Evolutionary conservation across 2,113 vertebrate genomes (phyloP).

Genomic region (Nothobranchius kuhntae): DNA sequence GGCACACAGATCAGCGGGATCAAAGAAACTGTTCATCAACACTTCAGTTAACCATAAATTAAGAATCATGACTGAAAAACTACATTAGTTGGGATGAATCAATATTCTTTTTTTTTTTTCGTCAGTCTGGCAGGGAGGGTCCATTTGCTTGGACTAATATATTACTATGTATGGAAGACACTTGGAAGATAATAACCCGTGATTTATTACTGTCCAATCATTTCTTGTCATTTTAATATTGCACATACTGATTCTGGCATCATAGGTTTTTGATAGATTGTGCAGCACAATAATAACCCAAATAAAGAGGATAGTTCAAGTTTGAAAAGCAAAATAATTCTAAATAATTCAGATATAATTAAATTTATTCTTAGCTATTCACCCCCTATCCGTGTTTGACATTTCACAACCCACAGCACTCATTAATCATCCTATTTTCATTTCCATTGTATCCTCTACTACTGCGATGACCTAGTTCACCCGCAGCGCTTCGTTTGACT

Average conservation of each 20-base stretch:
- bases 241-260: not conserved
- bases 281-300: not conserved
- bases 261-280: not conserved
- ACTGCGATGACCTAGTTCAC: slow-evolving; percentile 42
- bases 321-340: not conserved
- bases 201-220: not conserved
- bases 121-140: not conserved
- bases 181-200: not conserved
- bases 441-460: slow-evolving; percentile 22
- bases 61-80: not conserved
- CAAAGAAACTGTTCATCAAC: too few species aligned
- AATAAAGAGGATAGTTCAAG: not conserved
- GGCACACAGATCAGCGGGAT: slow-evolving; percentile 18
- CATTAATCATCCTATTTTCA: slow-evolving; percentile 45
- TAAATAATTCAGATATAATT: not conserved
- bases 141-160: not conserved
- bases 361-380: not conserved
- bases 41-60: too few species aligned
- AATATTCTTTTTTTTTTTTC: not conserved
- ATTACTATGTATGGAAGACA: not conserved
- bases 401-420: slow-evolving; percentile 40
- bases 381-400: slow-evolving; percentile 19
- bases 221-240: not conserved
- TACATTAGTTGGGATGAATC: too few species aligned
- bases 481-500: slow-evolving; percentile 4